Evolutionary conservation across 2,113 vertebrate species (phyloP), one percentile per base, ranked within the genome.

Genomic region (Chaetura pelagica): DNA sequence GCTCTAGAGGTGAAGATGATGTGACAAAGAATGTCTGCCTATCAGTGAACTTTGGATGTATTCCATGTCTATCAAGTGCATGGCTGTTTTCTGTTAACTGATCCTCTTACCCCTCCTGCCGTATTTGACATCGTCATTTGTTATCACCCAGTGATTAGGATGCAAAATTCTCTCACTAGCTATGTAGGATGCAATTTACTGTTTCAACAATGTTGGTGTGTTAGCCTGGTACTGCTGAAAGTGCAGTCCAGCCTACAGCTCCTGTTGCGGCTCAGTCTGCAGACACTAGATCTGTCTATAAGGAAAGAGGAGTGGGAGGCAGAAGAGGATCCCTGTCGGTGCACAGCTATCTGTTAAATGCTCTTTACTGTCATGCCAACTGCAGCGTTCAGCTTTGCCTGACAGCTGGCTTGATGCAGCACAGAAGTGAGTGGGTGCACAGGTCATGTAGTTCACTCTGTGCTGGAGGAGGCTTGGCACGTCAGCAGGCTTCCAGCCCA

Each of bases 381-480:
- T 44, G 83, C 71, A 19, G 86, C 19, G 48, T 3, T 48, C 62
- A 52, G 90, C 84, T 26, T 52, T 61, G 72, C 71, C 62, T 38
- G 92, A 3, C 49, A 78, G 90, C 63, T 40, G 90, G 75, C 84
- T 61, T 3, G 1, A 30, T 67, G 84, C 84, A 71, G 90, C 68
- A 2, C 32, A 19, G 57, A 1, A 54, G 61, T 3, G 84, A 71
- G 74, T 15, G 87, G 74, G 74, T 34, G 77, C 8, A 3, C 1
- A 4, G 87, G 76, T 68, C 80, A 77, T 1, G 0, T 29, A 54
- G 86, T 78, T 69, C 2, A 0, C 8, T 6, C 40, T 0, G 0
- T 69, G 76, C 90, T 15, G 51, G 23, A n/a, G 40, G 35, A 74
- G 48, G 9, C 34, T 54, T 17, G 38, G 40, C 24, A 3, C 2